phyloP scores from a whole-genome alignment of 2,797 vertebrate genomes.

The Lophius americanus region DNA sequence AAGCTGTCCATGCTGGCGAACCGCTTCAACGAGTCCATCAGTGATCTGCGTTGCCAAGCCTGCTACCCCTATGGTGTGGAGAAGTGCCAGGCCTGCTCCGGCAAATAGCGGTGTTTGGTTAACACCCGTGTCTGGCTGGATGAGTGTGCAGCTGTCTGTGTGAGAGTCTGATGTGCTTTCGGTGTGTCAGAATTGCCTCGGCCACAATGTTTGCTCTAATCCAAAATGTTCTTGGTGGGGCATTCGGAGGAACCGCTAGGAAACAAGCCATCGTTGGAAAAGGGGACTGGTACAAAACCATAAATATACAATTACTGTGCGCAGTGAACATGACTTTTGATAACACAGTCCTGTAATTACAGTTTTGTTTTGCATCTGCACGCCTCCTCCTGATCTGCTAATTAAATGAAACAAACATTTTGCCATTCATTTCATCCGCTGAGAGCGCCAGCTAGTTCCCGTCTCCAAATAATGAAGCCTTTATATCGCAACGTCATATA shows the following conservation, averaged over 20 bases:
- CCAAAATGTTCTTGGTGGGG: constrained; percentile 67
- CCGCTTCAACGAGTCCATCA: constrained; percentile 95
- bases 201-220: constrained; percentile 58
- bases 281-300: constrained; percentile 50
- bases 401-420: constrained; percentile 65
- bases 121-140: constrained; percentile 52
- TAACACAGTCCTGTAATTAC: constrained; percentile 61
- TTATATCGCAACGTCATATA: constrained; percentile 28
- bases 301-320: constrained; percentile 63
- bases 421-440: constrained; percentile 40
- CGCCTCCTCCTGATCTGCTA: constrained; percentile 48
- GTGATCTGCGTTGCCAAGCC: constrained; percentile 91
- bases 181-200: constrained; percentile 55
- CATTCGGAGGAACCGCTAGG: constrained; percentile 49
- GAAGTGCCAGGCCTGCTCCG: constrained; percentile 87
- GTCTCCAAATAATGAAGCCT: constrained; percentile 34
- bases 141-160: constrained; percentile 23
- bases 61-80: constrained; percentile 91
- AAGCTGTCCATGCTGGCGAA: constrained; percentile 99
- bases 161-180: constrained; percentile 36
- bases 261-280: constrained; percentile 59
- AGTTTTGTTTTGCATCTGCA: constrained; percentile 58
- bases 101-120: constrained; percentile 75
- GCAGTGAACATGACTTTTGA: constrained; percentile 61
- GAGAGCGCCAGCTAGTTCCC: constrained; percentile 16